Conservation (phyloP, 2,888 invertebrate species). For the Parapristionchus giblindavisi region DNA sequence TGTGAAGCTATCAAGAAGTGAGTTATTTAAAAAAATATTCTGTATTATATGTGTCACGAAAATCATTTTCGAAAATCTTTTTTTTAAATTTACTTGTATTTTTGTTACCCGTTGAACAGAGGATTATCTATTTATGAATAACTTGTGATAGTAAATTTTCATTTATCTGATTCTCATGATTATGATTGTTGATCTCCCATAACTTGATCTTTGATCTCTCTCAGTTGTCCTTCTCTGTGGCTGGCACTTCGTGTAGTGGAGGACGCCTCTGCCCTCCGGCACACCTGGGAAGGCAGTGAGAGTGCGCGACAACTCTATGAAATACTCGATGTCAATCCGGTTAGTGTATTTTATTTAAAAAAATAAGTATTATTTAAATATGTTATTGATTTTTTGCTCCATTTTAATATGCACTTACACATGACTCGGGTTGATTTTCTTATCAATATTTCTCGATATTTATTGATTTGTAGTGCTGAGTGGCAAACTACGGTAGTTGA, state of each 20-base stretch:
- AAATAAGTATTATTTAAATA: no score
- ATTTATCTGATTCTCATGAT: not conserved
- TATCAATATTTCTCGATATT: no score
- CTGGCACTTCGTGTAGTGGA: constrained; percentile 32
- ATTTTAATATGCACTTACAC: no score
- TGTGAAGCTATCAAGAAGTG: not conserved
- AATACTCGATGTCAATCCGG: constrained; percentile 19
- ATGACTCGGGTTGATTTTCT: no score
- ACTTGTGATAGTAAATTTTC: not conserved
- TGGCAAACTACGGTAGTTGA: no score
- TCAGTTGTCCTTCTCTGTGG: constrained; percentile 30
- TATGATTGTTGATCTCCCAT: not conserved
- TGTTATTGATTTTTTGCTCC: no score
- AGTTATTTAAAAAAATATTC: no score
- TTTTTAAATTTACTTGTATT: not conserved
- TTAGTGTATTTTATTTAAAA: not conserved
- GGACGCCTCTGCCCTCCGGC: constrained; percentile 26
- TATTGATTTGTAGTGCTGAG: no score
- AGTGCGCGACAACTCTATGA: not conserved
- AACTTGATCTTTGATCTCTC: not conserved
- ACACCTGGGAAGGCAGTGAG: constrained; percentile 18
- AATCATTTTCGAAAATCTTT: no score
- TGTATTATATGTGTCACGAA: no score
- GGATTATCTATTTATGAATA: not conserved
- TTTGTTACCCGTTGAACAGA: not conserved